Evolutionary conservation across 2,113 vertebrate species (phyloP).

Genomic region (Phocoena phocoena): DNA sequence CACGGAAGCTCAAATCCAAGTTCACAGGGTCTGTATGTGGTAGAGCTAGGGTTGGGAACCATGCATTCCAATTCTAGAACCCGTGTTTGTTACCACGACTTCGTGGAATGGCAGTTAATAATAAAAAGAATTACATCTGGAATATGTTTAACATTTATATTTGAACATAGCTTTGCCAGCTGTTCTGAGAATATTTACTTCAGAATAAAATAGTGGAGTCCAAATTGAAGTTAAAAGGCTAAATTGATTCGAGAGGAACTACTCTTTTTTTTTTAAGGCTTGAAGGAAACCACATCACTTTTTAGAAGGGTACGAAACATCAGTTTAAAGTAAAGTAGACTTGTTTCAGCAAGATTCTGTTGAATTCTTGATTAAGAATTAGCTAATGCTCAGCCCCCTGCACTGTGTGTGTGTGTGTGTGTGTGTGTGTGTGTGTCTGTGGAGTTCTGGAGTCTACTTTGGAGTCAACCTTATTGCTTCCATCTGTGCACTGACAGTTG

Average conservation of each 20-base stretch:
- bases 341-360: background rate
- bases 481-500: background rate
- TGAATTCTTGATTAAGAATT: background rate
- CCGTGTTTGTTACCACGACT: background rate
- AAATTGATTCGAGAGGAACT: background rate
- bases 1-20: background rate
- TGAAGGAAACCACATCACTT: background rate
- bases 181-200: conserved; percentile 20
- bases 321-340: background rate
- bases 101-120: background rate
- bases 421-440: background rate
- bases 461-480: background rate
- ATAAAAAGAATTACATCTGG: background rate
- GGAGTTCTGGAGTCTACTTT: background rate
- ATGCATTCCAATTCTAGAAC: background rate
- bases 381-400: background rate
- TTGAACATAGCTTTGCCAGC: background rate
- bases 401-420: background rate
- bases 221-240: background rate
- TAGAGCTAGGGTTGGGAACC: background rate
- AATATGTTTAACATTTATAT: conserved; percentile 36
- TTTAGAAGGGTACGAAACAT: background rate
- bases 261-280: background rate
- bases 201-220: background rate
- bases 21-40: background rate